Conservation (phyloP, 2,113 vertebrate genomes). For the Zingel zingel region DNA sequence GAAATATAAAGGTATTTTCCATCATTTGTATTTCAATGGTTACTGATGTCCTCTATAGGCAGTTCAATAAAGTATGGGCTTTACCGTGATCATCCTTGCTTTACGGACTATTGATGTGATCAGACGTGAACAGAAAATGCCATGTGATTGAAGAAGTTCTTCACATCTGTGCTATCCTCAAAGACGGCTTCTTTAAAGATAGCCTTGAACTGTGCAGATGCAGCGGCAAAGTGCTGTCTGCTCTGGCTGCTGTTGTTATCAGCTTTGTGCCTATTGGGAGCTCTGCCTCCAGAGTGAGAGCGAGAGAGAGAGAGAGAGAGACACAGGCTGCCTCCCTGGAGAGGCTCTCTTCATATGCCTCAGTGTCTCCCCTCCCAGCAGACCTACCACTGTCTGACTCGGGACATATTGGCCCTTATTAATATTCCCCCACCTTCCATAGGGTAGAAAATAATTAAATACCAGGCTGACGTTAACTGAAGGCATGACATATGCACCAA, state of each 20-base stretch:
- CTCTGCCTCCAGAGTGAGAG: slow-evolving; percentile 60
- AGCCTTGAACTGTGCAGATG: slow-evolving; percentile 71
- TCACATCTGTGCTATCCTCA: slow-evolving; percentile 64
- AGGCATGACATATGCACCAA: slow-evolving; percentile 3
- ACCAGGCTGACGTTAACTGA: background rate
- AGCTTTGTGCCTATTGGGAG: slow-evolving; percentile 64
- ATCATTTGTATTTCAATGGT: background rate
- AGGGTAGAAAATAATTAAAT: slow-evolving; percentile 18
- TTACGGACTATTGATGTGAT: slow-evolving; percentile 46
- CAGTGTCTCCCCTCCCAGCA: slow-evolving; percentile 66
- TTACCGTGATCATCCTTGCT: slow-evolving; percentile 57
- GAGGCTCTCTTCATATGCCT: slow-evolving; percentile 69
- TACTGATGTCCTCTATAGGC: slow-evolving; percentile 26
- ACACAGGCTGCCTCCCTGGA: slow-evolving; percentile 63
- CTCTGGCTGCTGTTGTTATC: slow-evolving; percentile 68
- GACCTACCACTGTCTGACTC: slow-evolving; percentile 63
- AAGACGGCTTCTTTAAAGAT: slow-evolving; percentile 67
- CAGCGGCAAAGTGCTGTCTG: slow-evolving; percentile 62
- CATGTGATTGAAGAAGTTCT: slow-evolving; percentile 67
- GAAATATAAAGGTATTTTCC: slow-evolving; percentile 49
- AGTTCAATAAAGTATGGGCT: slow-evolving; percentile 39
- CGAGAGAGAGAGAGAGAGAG: slow-evolving; percentile 45
- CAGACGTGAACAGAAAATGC: slow-evolving; percentile 64
- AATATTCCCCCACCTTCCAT: slow-evolving; percentile 44
- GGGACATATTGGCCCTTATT: slow-evolving; percentile 57